phyloP scores from a whole-genome alignment of 2,797 vertebrate species.

The Sarcoramphus papa region DNA sequence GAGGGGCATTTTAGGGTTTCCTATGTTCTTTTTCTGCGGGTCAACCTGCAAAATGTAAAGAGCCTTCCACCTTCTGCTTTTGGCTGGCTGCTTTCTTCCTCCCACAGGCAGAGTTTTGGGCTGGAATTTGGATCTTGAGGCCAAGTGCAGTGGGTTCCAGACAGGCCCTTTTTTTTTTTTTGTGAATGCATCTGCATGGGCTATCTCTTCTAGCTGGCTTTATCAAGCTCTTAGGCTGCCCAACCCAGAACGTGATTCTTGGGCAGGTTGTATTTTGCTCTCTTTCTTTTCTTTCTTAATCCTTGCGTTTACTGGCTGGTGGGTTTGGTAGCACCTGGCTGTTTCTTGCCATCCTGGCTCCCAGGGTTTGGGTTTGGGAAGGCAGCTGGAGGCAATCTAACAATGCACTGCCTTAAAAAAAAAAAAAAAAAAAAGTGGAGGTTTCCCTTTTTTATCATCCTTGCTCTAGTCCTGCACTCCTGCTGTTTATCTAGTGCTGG shows the following conservation, averaged over 20 bases:
- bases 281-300: not conserved
- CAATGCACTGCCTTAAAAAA: not conserved
- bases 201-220: not conserved
- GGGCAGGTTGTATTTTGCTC: not conserved
- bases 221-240: not conserved
- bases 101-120: not conserved
- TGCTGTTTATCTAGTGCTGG: not conserved
- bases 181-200: not conserved
- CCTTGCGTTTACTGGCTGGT: not conserved
- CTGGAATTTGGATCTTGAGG: not conserved
- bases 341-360: not conserved
- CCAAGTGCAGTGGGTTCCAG: not conserved
- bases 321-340: not conserved
- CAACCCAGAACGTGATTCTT: not conserved
- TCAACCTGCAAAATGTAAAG: not conserved
- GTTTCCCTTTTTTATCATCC: not conserved
- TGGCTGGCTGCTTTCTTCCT: not conserved
- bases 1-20: not conserved
- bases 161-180: not conserved
- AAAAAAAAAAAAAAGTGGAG: not conserved
- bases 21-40: not conserved
- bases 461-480: not conserved
- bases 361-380: not conserved
- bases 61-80: not conserved
- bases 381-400: not conserved